A percentile compares a stretch with the other conserved stretches of the same genome.
phyloP scores from a whole-genome alignment of 2,113 vertebrate species.

The Polyodon spathula region DNA sequence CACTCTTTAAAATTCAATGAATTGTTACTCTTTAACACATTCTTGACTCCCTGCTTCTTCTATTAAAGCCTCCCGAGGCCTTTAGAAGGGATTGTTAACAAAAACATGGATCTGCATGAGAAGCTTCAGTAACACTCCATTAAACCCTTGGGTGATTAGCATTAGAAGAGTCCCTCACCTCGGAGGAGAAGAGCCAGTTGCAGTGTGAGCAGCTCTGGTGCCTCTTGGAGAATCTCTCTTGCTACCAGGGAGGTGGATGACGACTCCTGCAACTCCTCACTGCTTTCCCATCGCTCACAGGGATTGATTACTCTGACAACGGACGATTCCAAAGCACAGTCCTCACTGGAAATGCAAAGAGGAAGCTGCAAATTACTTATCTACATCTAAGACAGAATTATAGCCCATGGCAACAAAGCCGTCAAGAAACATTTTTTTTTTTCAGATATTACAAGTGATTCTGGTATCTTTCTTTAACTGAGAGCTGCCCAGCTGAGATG shows the following conservation, averaged over 20 bases:
- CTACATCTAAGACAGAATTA: constrained; percentile 15
- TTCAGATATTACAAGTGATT: constrained; percentile 12
- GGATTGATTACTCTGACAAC: constrained; percentile 78
- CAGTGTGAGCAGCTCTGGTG: constrained; percentile 76
- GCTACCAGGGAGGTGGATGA: constrained; percentile 65
- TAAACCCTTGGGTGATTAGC: constrained; percentile 68
- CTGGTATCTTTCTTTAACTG: constrained; percentile 5
- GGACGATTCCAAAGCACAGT: constrained; percentile 66
- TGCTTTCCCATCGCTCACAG: constrained; percentile 48
- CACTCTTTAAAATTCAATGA: constrained; percentile 62
- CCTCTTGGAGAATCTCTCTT: constrained; percentile 83
- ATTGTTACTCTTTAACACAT: constrained; percentile 72
- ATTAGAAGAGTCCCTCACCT: constrained; percentile 73
- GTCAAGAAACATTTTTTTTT: background rate
- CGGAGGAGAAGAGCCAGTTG: constrained; percentile 80
- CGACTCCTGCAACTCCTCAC: constrained; percentile 46
- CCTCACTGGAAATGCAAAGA: constrained; percentile 53
- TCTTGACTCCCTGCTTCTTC: constrained; percentile 72
- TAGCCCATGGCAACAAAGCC: constrained; percentile 20
- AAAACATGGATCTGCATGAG: constrained; percentile 80
- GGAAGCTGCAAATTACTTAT: constrained; percentile 18
- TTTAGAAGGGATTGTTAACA: constrained; percentile 81
- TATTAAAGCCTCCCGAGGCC: constrained; percentile 67
- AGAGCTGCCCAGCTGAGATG: constrained; percentile 15
- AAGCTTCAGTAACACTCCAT: constrained; percentile 75